Conservation (phyloP, 2,888 invertebrate species). For the Griposia aprilina region DNA sequence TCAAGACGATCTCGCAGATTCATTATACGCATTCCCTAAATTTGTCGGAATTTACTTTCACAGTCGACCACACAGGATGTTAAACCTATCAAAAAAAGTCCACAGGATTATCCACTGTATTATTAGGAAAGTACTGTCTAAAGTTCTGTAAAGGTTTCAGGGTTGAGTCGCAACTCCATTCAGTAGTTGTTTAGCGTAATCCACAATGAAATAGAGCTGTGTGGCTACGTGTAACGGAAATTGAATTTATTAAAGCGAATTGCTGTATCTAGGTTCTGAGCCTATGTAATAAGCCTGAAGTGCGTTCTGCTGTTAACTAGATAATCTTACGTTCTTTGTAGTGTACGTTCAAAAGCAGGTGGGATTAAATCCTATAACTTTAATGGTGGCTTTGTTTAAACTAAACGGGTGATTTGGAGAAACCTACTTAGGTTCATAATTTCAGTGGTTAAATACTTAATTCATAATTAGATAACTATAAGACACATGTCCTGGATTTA, state of each 20-base stretch:
- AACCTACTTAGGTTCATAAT: not conserved
- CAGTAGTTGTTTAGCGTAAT: constrained; percentile 70
- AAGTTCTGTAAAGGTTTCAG: constrained; percentile 39
- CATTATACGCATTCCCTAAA: constrained; percentile 67
- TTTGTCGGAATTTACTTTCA: constrained; percentile 67
- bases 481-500: too few species aligned
- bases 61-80: constrained; percentile 58
- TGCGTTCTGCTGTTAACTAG: constrained; percentile 53
- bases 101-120: constrained; percentile 38
- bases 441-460: not conserved
- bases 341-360: constrained; percentile 15
- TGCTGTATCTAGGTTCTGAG: constrained; percentile 57
- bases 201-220: constrained; percentile 71
- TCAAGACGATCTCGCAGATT: constrained; percentile 63
- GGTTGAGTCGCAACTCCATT: constrained; percentile 57
- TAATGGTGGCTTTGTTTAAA: constrained; percentile 14
- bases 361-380: constrained; percentile 32
- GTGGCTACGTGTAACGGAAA: constrained; percentile 70
- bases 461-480: not conserved
- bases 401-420: not conserved
- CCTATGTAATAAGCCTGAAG: constrained; percentile 56
- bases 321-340: constrained; percentile 44
- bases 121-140: not conserved
- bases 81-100: constrained; percentile 37
- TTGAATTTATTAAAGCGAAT: constrained; percentile 74